Evolutionary conservation across 2,113 vertebrate genomes (phyloP), one percentile per base, ranked within the genome.

Genomic region (Dendropsophus ebraccatus): DNA sequence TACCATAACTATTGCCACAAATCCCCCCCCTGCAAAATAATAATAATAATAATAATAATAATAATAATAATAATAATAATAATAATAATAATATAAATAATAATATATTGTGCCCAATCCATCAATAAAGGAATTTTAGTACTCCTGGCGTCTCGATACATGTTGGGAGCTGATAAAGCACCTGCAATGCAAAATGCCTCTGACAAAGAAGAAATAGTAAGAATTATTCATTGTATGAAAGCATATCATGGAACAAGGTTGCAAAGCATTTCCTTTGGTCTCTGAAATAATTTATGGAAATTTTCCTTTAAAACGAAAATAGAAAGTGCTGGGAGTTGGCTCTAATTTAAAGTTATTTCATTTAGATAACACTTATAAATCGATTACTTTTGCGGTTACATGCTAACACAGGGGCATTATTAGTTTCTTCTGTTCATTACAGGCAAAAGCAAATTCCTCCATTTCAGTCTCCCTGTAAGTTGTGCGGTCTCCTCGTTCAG

Each of bases 281-380:
- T 21, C 2, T 37, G 19, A 70, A 70, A 70, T 41, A 23, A 9
- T 12, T 9, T 28, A 70, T 70, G 7, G 17, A 69, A 69, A 69
- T 69, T 9, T 23, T 11, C 0, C 19, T 70, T 21, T 41, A 12
- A 37, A 23, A 41, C 41, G 17, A 41, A 70, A 21, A 41, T 70
- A 35, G 32, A 23, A 70, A 41, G 16, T 35, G 65, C 16, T 35
- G 30, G 19, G 30, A 69, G 35, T 41, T 41, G 67, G 11, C 28
- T 32, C 32, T 32, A 4, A 28, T 65, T 28, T 30, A 28, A 67
- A 32, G 62, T 32, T 32, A 67, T 19, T 41, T 41, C 6, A 70
- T 70, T 69, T 41, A 70, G 10, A 19, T 70, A 70, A 70, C 32
- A 70, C 67, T 70, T 70, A 21, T 41, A 70, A 70, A 37, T 21